Conservation (phyloP, 2,113 vertebrate species). For the Himantopus leucocephalus region DNA sequence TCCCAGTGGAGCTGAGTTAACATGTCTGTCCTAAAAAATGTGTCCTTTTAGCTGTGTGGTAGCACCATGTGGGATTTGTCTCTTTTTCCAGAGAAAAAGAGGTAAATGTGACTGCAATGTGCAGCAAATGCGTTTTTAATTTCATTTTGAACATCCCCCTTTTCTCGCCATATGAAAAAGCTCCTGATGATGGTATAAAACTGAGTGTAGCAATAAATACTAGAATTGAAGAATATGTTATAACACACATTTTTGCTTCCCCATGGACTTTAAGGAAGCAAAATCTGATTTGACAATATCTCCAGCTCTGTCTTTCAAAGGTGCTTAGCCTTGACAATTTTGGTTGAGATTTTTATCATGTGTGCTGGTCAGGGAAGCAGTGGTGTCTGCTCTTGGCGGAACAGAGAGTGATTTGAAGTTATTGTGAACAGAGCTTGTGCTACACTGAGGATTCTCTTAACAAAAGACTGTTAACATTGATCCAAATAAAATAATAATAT, state of each 20-base stretch:
- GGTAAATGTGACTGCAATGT: not conserved
- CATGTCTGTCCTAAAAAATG: not conserved
- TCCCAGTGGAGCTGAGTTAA: not conserved
- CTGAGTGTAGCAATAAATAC: not conserved
- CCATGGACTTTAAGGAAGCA: not conserved
- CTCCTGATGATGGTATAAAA: not conserved
- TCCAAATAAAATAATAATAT: slow-evolving; percentile 68
- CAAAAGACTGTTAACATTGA: slow-evolving; percentile 62
- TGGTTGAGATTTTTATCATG: not conserved
- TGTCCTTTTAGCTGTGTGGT: not conserved
- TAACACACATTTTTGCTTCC: not conserved
- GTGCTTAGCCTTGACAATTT: not conserved
- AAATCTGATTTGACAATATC: not conserved
- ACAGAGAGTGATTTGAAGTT: slow-evolving; percentile 22
- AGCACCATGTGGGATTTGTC: not conserved
- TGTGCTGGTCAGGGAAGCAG: not conserved
- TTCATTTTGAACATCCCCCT: not conserved
- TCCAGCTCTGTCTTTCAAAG: not conserved
- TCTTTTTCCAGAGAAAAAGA: not conserved
- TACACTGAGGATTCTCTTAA: slow-evolving; percentile 43
- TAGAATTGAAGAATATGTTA: not conserved
- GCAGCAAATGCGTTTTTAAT: not conserved
- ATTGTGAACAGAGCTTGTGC: not conserved
- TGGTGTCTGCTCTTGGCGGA: not conserved
- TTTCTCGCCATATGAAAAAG: not conserved